Evolutionary conservation across 2,888 invertebrate species (phyloP).

Genomic region (Pardosa pseudoannulata): DNA sequence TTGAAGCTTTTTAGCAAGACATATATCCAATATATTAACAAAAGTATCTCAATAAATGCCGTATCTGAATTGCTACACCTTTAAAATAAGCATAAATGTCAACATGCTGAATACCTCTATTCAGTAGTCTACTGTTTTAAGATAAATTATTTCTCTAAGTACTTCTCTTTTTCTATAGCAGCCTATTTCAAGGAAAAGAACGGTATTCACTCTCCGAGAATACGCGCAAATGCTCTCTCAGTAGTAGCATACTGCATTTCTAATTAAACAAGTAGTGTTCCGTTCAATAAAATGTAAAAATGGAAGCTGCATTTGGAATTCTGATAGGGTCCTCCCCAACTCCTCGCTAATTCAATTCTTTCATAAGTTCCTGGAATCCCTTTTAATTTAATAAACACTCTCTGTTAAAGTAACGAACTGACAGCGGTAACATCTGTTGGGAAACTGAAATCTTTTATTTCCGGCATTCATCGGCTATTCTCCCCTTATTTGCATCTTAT

Average conservation of each 20-base stretch:
- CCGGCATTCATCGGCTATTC: background rate
- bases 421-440: conserved; percentile 54
- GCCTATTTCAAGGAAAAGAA: too few relatives aligned
- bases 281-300: background rate
- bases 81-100: too few relatives aligned
- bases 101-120: too few relatives aligned
- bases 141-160: too few relatives aligned
- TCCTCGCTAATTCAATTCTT: conserved; percentile 3
- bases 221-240: too few relatives aligned
- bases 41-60: too few relatives aligned
- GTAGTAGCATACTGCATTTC: background rate
- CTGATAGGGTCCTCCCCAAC: background rate
- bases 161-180: too few relatives aligned
- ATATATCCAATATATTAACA: too few relatives aligned
- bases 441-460: conserved; percentile 37
- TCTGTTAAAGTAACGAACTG: conserved; percentile 26
- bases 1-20: too few relatives aligned
- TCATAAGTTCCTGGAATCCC: background rate
- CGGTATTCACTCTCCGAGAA: too few relatives aligned
- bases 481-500: conserved; percentile 60
- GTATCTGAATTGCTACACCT: too few relatives aligned
- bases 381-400: conserved; percentile 47
- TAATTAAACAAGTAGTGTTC: background rate
- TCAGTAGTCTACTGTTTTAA: too few relatives aligned
- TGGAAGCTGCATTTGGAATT: background rate